Base-by-base conservation (phyloP, 2,797 vertebrate species). In the Melanotaenia nigrans region DNA sequence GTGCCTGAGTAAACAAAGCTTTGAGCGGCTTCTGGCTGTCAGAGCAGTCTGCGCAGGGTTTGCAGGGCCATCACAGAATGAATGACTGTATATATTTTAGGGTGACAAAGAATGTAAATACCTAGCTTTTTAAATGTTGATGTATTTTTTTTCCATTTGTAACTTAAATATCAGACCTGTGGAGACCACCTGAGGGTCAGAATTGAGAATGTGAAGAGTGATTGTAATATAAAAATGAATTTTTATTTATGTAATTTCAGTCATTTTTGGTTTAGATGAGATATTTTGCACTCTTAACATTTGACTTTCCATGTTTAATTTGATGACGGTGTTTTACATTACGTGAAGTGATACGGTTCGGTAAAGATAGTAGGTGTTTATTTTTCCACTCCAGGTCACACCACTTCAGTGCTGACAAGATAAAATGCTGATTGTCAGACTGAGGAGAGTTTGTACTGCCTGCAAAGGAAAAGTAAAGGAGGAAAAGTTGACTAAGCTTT, bases 71-170 rank as follows among this genome's bases (percentile, higher is more conserved):
- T 33, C 40, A 12, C 10, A n/a, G 56, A 65, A 22, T 47, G 11
- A 0, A 12, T 2, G n/a, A 5, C 73, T 81, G 72, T 89, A 75
- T 42, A 90, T 86, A 84, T 85, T 83, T 77, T 66, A 40, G 20
- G 3, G 18, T 81, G 81, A 63, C 32, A 82, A 75, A 60, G 20
- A 45, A 73, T 90, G 83, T 90, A 79, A 81, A 85, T 90, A 82
- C 53, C 20, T 10, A 25, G 1, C 14, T 40, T 68, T 72, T 79
- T 68, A 36, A 66, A 75, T 64, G 32, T 60, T 28, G 25, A 59
- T 1, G n/a, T 54, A 3, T 13, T 30, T 28, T 30, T 55, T 16
- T 30, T 55, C 54, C 5, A 53, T 49, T 85, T 70, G 78, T 77
- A 61, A 72, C 55, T 61, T 76, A 36, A 73, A 69, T 20, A 13